Evolutionary conservation across 2,888 invertebrate species (phyloP).

Genomic region (Morpho achilles): DNA sequence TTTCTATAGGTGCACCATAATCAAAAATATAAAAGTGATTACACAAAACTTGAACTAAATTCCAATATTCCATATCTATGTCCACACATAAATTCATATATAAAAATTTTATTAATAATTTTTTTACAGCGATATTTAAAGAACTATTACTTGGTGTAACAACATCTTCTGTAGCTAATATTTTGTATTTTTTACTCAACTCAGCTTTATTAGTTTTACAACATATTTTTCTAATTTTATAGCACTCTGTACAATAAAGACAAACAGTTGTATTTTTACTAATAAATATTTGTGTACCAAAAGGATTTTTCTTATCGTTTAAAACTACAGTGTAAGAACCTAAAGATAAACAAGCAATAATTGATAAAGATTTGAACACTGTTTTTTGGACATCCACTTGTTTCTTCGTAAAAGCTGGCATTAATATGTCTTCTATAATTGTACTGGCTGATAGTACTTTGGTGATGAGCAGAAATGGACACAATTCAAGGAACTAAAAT

Average conservation of each 20-base stretch:
- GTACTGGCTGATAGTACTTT: conserved; percentile 56
- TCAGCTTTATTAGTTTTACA: conserved; percentile 30
- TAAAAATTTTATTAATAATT: conserved; percentile 58
- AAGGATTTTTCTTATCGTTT: conserved; percentile 26
- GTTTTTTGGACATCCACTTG: conserved; percentile 45
- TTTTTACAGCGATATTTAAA: conserved; percentile 43
- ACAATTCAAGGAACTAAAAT: conserved; percentile 51
- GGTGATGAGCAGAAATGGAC: conserved; percentile 53
- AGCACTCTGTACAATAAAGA: conserved; percentile 58
- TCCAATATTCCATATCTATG: conserved; percentile 49
- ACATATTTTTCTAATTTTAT: conserved; percentile 38
- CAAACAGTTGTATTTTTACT: conserved; percentile 39
- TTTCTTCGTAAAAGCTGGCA: conserved; percentile 61
- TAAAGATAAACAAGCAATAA: conserved; percentile 56
- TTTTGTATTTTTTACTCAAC: conserved; percentile 34
- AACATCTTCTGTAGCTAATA: conserved; percentile 40
- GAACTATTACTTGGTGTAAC: conserved; percentile 38
- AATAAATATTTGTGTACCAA: conserved; percentile 46
- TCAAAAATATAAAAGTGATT: conserved; percentile 63
- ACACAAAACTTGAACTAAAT: conserved; percentile 46
- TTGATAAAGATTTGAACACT: conserved; percentile 44
- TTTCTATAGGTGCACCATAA: conserved; percentile 44
- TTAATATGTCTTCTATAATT: conserved; percentile 59
- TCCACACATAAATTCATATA: conserved; percentile 51
- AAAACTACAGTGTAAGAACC: conserved; percentile 43